Evolutionary conservation across 2,888 invertebrate genomes (phyloP).

Genomic region (Euzetes globulus): DNA sequence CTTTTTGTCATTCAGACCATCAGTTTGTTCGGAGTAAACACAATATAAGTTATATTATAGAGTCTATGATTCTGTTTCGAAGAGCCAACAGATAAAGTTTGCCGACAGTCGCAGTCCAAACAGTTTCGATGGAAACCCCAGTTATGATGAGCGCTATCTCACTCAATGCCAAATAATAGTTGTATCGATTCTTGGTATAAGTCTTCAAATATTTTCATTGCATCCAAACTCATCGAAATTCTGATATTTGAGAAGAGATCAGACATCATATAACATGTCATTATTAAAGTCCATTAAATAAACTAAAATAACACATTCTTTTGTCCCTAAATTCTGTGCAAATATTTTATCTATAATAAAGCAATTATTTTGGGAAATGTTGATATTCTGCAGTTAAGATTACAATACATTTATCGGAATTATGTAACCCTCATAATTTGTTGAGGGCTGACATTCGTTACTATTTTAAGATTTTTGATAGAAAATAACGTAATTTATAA

Average conservation of each 20-base stretch:
- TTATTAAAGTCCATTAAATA: no score
- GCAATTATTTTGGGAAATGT: neutral
- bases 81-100: slow-evolving; percentile 15
- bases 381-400: no score
- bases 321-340: neutral
- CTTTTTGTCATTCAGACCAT: neutral
- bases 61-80: neutral
- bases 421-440: no score
- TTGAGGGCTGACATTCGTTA: no score
- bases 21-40: neutral
- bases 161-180: neutral
- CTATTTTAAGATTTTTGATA: no score
- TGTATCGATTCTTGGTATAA: neutral
- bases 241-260: neutral
- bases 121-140: slow-evolving; percentile 13
- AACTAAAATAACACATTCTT: neutral
- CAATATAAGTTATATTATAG: neutral
- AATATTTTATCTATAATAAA: neutral
- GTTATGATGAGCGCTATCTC: slow-evolving; percentile 1
- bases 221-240: neutral
- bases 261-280: neutral
- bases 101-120: slow-evolving; percentile 17
- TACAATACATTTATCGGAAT: no score
- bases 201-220: neutral
- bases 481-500: no score